phyloP scores from a whole-genome alignment of 35 echinoderm and acorn worm genomes.

The Stichopus chloronotus region DNA sequence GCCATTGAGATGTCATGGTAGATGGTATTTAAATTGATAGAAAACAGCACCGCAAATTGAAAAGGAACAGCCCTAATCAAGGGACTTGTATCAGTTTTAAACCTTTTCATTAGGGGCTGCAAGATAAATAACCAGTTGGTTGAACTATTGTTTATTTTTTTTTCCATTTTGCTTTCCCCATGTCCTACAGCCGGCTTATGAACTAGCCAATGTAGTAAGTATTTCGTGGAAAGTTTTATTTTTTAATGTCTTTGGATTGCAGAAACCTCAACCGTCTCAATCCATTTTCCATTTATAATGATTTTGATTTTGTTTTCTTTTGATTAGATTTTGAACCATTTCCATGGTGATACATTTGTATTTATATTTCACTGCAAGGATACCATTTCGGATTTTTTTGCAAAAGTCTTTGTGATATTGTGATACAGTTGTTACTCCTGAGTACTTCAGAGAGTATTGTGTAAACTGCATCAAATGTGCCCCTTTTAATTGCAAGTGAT shows the following conservation, averaged over 20 bases:
- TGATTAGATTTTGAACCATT: too few relatives aligned
- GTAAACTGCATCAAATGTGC: too few relatives aligned
- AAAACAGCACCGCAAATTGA: background rate
- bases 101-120: background rate
- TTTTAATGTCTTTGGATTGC: background rate
- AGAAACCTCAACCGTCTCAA: background rate
- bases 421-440: too few relatives aligned
- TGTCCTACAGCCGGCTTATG: background rate
- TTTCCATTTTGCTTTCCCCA: background rate
- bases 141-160: background rate
- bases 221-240: background rate
- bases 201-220: too few relatives aligned
- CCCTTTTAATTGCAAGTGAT: too few relatives aligned
- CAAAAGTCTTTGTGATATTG: too few relatives aligned
- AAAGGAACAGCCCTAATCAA: background rate
- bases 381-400: too few relatives aligned
- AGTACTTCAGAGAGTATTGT: too few relatives aligned
- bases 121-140: background rate
- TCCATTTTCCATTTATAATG: too few relatives aligned
- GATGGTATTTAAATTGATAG: background rate
- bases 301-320: too few relatives aligned
- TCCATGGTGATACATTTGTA: too few relatives aligned
- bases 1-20: background rate
- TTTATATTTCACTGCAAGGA: too few relatives aligned
- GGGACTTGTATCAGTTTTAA: background rate